Evolutionary conservation across 2,888 invertebrate genomes (phyloP), one percentile per base, ranked within the genome.

Genomic region (Molorchus minor): DNA sequence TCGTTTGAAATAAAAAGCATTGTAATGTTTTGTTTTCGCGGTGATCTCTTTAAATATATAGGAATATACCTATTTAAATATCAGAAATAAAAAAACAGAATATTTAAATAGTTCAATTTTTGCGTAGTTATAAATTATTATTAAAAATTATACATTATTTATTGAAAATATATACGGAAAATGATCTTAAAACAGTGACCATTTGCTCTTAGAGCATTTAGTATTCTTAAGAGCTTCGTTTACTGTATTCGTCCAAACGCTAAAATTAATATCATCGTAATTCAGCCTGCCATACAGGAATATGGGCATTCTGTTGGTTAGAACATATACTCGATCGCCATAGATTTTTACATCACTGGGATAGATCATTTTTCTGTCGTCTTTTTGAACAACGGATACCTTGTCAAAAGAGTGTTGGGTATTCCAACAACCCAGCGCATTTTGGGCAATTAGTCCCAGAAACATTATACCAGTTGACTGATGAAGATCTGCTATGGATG

Each of bases 381-480:
- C 92, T 63, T 86, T 87, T 67, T 91, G 93, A 1, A 88, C 87
- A 3, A 92, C 77, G 10, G 84, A 91, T 19, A 88, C 86, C 74
- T 88, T 88, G 61, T 87, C 84, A 67, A 88, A 88, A 0, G 89
- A 87, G 57, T 86, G 80, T 7, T 84, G 82, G 3, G 62, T 67
- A 51, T 90, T 90, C 92, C 93, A 93, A 75, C 93, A 94, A 1
- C 92, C 93, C 3, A 94, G 84, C 0, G 90, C 90, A 72, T 93
- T 93, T 75, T 88, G 89, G 76, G 92, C 92, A 57, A 94, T 86
- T 65, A 93, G 82, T 78, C 88, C 90, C 78, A 88, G 93, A 56
- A 92, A 84, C 79, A 92, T 87, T 1, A 93, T 79, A 1, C 93
- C 93, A 56, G 85, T 84, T 1, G 89, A 88, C 69, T 90, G 89